These are phyloP conservation scores for Chrysaora quinquecirrha DNA, from an alignment of 30 jellyfish, hydroid and myxozoan species.

Conservation along the genomic window DNA sequence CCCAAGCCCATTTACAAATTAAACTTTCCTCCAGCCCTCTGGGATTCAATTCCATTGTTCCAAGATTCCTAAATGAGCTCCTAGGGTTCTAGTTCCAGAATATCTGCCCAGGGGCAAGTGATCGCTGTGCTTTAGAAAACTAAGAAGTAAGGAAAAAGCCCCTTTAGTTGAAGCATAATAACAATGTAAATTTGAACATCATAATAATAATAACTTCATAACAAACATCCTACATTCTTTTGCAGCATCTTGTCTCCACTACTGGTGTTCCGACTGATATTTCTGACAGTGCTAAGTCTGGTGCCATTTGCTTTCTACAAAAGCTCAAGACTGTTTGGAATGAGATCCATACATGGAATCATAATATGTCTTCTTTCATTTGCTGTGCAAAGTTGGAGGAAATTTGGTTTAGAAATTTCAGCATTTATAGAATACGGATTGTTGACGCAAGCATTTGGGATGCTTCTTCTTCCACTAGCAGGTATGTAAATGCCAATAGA, in stretches of 20 bases:
- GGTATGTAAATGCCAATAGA: conserved; percentile 42
- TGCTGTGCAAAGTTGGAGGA: conserved; percentile 76
- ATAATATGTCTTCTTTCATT: conserved; percentile 56
- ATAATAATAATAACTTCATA: no score
- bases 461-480: conserved; percentile 79
- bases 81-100: no score
- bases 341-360: conserved; percentile 65
- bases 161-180: no score
- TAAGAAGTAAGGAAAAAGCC: no score
- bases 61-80: no score
- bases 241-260: conserved; percentile 65
- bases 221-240: no score
- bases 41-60: no score
- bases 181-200: no score
- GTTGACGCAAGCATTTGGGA: conserved; percentile 85
- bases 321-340: conserved; percentile 62
- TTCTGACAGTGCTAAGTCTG: conserved; percentile 56
- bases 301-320: conserved; percentile 76
- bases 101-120: no score
- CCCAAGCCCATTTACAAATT: no score
- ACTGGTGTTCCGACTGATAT: conserved; percentile 74
- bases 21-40: no score
- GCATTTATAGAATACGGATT: conserved; percentile 79
- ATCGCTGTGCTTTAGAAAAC: no score
- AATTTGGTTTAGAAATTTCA: conserved; percentile 81